Conservation (phyloP, 2,113 vertebrate species). For the Ciconia stormi region DNA sequence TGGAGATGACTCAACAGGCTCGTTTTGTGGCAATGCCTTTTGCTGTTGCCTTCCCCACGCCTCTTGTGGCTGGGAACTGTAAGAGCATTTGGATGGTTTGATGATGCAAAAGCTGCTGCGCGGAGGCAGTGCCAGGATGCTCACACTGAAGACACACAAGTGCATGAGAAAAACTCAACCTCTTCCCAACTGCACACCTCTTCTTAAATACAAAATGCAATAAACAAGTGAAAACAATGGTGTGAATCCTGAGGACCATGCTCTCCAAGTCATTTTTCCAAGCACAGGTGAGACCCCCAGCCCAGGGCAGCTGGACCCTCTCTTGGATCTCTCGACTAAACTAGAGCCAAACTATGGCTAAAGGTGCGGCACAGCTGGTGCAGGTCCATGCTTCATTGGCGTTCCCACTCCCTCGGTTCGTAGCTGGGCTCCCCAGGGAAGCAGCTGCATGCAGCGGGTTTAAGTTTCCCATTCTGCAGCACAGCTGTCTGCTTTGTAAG, state of each 20-base stretch:
- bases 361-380: fast-evolving
- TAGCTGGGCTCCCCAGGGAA: background rate
- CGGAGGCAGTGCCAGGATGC: background rate
- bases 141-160: fast-evolving
- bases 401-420: background rate
- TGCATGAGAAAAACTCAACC: background rate
- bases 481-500: background rate
- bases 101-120: background rate
- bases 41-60: background rate
- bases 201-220: background rate
- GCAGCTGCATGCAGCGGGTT: background rate
- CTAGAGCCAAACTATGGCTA: background rate
- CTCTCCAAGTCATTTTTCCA: background rate
- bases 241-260: fast-evolving
- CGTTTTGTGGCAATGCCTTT: fast-evolving
- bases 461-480: background rate
- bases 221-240: background rate
- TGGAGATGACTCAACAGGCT: background rate
- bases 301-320: background rate
- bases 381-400: fast-evolving
- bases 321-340: background rate
- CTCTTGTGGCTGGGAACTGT: background rate
- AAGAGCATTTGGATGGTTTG: background rate
- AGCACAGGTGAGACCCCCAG: background rate
- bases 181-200: background rate